Evolutionary conservation across 2,888 invertebrate genomes (phyloP), one percentile per base, ranked within the genome.

Genomic region (Nesidiocoris tenuis): DNA sequence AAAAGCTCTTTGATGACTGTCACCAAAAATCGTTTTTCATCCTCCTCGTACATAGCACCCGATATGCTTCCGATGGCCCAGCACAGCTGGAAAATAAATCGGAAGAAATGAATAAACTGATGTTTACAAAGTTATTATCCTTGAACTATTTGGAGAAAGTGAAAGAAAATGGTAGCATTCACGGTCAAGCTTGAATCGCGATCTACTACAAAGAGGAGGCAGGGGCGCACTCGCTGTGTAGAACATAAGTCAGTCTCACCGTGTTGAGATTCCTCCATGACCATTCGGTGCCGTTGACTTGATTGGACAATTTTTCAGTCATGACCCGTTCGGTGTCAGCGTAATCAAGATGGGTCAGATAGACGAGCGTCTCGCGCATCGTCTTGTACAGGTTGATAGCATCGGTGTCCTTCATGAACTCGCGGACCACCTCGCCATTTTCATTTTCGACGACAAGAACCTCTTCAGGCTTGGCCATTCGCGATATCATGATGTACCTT

Each of bases 221-320:
- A n/a, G n/a, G n/a, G n/a, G n/a, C n/a, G n/a, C n/a, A n/a, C n/a
- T n/a, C n/a, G n/a, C n/a, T n/a, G n/a, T n/a, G n/a, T n/a, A n/a
- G n/a, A n/a, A n/a, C n/a, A n/a, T n/a, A n/a, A n/a, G n/a, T n/a
- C n/a, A 7, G 81, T 39, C 82, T 82, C 82, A 88, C 88, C 65
- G 99, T 98, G 83, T 99, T 99, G 75, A 99, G 87, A 85, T 99
- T 99, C 85, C 98, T 98, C 99, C 99, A 99, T 7, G 98, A 98
- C 95, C 99, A 99, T 84, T 99, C 99, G 25, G 90, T 89, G 3
- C 98, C 98, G 85, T 97, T 97, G 1, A 99, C 98, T 87, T 99
- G 99, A 84, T 97, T 96, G 82, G 96, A 93, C 23, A 99, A 86
- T 83, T 99, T 99, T 82, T 97, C 95, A 76, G 98, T 98, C 99